Base-by-base conservation (phyloP, 2,113 vertebrate genomes). In the Campylomormyrus numenius region DNA sequence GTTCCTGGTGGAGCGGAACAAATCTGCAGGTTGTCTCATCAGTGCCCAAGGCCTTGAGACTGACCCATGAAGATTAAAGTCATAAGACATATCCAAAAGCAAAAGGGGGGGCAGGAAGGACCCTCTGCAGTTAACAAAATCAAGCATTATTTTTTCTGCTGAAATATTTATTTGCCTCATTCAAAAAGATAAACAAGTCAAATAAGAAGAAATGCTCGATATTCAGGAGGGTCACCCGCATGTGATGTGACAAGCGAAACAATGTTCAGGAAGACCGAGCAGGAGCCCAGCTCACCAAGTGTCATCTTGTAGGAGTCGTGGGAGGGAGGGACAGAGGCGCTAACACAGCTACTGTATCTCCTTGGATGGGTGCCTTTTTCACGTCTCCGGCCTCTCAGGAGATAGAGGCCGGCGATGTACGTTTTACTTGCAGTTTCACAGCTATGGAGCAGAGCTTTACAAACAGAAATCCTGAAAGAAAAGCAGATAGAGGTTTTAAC, bases 31-130 rank as follows among this genome's bases (percentile, higher is more conserved):
- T 27, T 52, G 48, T 49, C 19, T 50, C 48, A 86, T 86, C 85
- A 27, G 45, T 49, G 48, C 48, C 48, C 17, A 48, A 49, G 85
- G 48, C 48, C 46, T 31, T 50, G 85, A 86, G 85, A n/a, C 85
- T 86, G 85, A 86, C 48, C 46, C 85, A 13, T 24, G 48, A 86
- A 86, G 45, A 86, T 86, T 49, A 86, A 86, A 86, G 45, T 24
- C 85, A n/a, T 45, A 15, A n/a, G n/a, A 50, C 17, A 52, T 19
- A 11, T 49, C 46, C 85, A 49, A 49, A 11, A 86, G 11, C 48
- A 49, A 49, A 27, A 4, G 31, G 10, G 11, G 35, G 5, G 39
- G 77, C 35, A 83, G 13, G 35, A 6, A 42, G 13, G 7, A 48
- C 17, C 46, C 5, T 50, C 42, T 52, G 24, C 5, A 52, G 7